phyloP scores from a whole-genome alignment of 2,888 invertebrate genomes.

The Luperina nickerlii region DNA sequence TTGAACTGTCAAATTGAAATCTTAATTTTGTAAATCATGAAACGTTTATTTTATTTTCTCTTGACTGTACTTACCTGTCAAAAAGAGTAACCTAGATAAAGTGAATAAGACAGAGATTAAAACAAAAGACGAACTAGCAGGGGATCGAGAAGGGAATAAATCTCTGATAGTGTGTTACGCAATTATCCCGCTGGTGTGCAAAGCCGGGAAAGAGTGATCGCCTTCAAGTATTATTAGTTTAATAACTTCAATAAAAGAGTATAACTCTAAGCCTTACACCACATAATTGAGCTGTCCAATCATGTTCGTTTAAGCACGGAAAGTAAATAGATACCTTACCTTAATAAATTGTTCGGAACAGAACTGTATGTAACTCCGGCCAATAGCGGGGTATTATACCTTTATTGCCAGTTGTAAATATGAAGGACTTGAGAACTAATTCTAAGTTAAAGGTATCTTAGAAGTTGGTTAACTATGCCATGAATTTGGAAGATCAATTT shows the following conservation, averaged over 20 bases:
- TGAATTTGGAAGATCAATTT: background rate
- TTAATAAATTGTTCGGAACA: conserved; percentile 69
- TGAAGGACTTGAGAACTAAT: conserved; percentile 53
- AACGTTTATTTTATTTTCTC: too few relatives aligned
- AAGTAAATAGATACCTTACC: conserved; percentile 62
- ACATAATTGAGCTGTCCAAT: conserved; percentile 67
- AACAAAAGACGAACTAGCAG: too few relatives aligned
- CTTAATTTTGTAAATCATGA: too few relatives aligned
- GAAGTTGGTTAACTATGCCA: background rate
- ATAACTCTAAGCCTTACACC: conserved; percentile 8
- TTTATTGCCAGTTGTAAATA: conserved; percentile 51
- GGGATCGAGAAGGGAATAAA: too few relatives aligned
- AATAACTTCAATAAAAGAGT: conserved; percentile 2
- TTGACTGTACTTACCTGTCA: too few relatives aligned
- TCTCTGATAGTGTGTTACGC: too few relatives aligned
- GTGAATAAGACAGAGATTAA: too few relatives aligned
- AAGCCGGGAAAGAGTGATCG: background rate
- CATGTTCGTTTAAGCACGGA: conserved; percentile 44
- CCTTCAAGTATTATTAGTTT: background rate
- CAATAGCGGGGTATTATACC: conserved; percentile 43
- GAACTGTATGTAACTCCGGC: conserved; percentile 55
- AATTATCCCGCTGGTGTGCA: too few relatives aligned
- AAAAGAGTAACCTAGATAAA: too few relatives aligned
- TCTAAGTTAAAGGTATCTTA: conserved; percentile 42
- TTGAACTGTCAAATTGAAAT: too few relatives aligned